Percentiles rank a stretch among this genome's conserved stretches.
phyloP scores from a whole-genome alignment of 2,888 invertebrate genomes.

The Pogonocherus hispidulus region DNA sequence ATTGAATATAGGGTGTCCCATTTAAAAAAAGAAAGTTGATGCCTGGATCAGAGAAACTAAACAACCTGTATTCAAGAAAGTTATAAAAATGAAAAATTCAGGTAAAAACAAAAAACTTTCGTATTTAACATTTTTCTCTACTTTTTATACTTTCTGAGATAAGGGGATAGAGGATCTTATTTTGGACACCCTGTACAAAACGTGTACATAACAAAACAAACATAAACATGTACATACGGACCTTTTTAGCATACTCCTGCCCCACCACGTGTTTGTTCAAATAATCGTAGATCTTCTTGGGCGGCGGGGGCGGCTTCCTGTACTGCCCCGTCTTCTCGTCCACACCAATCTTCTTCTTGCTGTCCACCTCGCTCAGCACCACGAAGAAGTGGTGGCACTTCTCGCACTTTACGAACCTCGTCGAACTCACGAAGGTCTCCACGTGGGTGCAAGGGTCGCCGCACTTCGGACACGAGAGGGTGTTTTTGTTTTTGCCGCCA shows the following conservation, averaged over 20 bases:
- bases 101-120: too few species aligned
- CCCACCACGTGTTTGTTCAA: conserved; percentile 97
- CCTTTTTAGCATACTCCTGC: conserved; percentile 96
- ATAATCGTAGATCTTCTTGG: conserved; percentile 97
- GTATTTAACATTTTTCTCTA: too few species aligned
- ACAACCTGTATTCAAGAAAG: too few species aligned
- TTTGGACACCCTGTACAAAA: too few species aligned
- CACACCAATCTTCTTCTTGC: conserved; percentile 89
- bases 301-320: conserved; percentile 93
- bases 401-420: conserved; percentile 97
- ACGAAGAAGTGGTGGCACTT: conserved; percentile 99
- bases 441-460: conserved; percentile 91
- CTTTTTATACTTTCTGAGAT: too few species aligned
- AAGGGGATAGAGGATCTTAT: too few species aligned
- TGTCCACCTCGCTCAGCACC: conserved; percentile 92
- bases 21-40: too few species aligned
- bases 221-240: conserved; percentile 35
- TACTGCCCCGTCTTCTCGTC: conserved; percentile 79
- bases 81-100: too few species aligned
- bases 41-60: too few species aligned
- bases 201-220: background rate
- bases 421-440: conserved; percentile 97
- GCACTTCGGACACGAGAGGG: conserved; percentile 94
- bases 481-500: conserved; percentile 79
- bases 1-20: too few species aligned